A percentile compares a stretch with the other conserved stretches of the same genome.
These are phyloP conservation scores for Drosophila engyochracea DNA, from an alignment of 2,888 invertebrate genomes.

Conservation along the genomic window DNA sequence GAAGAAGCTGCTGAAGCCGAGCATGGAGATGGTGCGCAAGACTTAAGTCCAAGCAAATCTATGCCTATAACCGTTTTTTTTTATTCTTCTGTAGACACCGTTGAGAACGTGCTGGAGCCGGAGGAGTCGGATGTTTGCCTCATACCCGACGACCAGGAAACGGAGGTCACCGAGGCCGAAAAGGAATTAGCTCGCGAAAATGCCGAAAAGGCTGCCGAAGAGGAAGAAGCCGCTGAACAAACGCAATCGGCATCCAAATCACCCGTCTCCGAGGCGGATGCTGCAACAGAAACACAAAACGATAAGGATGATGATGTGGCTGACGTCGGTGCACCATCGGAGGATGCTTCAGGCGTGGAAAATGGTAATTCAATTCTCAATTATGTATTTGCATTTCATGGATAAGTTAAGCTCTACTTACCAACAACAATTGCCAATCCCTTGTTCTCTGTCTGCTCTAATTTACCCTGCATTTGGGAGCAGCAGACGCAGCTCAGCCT, in stretches of 20 bases:
- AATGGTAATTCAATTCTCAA: constrained; percentile 51
- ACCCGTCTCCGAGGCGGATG: constrained; percentile 24
- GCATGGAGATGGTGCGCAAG: constrained; percentile 69
- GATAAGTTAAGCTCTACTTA: constrained; percentile 28
- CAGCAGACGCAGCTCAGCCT: constrained; percentile 73
- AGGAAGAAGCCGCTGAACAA: constrained; percentile 65
- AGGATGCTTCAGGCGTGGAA: constrained; percentile 32
- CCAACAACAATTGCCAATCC: constrained; percentile 1
- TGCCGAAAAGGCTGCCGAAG: constrained; percentile 82
- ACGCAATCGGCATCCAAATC: constrained; percentile 48
- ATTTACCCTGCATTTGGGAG: constrained; percentile 38
- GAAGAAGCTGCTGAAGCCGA: constrained; percentile 49
- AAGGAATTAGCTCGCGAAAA: constrained; percentile 86
- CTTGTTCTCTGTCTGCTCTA: constrained; percentile 22
- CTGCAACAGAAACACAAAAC: constrained; percentile 22
- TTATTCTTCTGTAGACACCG: constrained; percentile 80
- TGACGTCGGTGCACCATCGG: constrained; percentile 25
- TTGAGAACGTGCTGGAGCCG: constrained; percentile 86
- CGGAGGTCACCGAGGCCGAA: constrained; percentile 89
- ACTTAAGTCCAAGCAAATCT: background rate
- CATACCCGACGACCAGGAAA: constrained; percentile 89
- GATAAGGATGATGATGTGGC: constrained; percentile 28
- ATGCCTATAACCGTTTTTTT: background rate
- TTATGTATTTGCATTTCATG: background rate
- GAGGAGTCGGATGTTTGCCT: constrained; percentile 90